These are phyloP conservation scores for Babylonia areolata DNA, from an alignment of 1,140 invertebrate genomes.

Conservation along the genomic window DNA sequence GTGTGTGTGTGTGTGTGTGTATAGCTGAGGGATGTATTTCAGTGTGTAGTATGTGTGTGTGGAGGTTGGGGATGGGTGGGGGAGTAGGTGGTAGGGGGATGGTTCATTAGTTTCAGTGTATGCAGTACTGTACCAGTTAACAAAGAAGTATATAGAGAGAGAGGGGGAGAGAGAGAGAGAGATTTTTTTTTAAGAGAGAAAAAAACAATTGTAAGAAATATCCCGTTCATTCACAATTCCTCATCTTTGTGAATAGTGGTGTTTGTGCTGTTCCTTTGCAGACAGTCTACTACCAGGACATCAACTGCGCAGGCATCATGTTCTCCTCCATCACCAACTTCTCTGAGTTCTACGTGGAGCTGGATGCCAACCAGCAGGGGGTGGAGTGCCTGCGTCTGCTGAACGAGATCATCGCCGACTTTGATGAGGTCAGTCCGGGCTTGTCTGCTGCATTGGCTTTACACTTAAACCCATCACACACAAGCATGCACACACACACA, in stretches of 20 bases:
- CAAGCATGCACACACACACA: background rate
- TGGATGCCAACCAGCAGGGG: slow-evolving; percentile 92
- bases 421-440: slow-evolving; percentile 81
- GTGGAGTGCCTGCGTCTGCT: slow-evolving; percentile 94
- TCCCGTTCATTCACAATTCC: background rate
- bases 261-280: slow-evolving; percentile 78
- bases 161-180: too few species aligned
- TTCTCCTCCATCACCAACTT: slow-evolving; percentile 98
- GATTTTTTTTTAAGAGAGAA: too few species aligned
- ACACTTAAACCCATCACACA: background rate
- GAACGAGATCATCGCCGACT: slow-evolving; percentile 99
- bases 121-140: too few species aligned
- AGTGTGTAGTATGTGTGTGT: background rate
- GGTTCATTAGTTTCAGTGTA: too few species aligned
- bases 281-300: slow-evolving; percentile 96
- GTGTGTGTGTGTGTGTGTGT: background rate
- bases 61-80: too few species aligned
- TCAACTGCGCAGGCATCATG: slow-evolving; percentile 92
- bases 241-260: background rate
- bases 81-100: too few species aligned
- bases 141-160: too few species aligned
- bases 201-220: too few species aligned
- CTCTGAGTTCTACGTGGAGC: slow-evolving; percentile 96
- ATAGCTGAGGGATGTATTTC: too few species aligned
- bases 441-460: too few species aligned